A percentile compares a stretch with the other conserved stretches of the same genome.
phyloP scores from a whole-genome alignment of 2,113 vertebrate genomes.

The Hippocampus mohnikei region DNA sequence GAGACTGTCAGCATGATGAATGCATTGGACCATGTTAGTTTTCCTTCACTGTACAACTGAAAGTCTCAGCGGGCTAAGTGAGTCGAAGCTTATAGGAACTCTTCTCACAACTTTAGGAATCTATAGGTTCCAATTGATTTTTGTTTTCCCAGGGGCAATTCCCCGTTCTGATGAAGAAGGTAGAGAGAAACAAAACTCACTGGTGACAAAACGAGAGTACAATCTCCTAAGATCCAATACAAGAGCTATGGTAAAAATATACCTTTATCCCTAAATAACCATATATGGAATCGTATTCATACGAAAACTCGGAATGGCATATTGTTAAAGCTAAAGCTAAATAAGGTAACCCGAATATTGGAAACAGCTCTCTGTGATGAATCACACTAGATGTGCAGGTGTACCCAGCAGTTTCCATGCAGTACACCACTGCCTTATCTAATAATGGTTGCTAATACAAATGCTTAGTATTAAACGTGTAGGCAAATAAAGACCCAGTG shows the following conservation, averaged over 20 bases:
- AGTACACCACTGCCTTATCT: neutral
- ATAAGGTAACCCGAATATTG: neutral
- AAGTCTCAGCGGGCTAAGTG: constrained; percentile 15
- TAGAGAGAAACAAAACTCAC: neutral
- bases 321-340: neutral
- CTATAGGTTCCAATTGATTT: constrained; percentile 8
- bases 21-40: constrained; percentile 22
- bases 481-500: constrained; percentile 10
- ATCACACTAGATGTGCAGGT: neutral
- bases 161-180: neutral
- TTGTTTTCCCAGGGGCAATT: neutral
- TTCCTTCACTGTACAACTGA: constrained; percentile 20
- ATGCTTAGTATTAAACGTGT: constrained; percentile 9
- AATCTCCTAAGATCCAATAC: neutral
- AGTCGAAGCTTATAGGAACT: constrained; percentile 12
- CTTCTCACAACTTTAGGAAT: constrained; percentile 4
- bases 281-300: neutral
- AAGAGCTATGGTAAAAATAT: neutral
- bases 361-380: neutral
- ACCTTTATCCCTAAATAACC: neutral
- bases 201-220: neutral
- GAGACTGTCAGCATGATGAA: constrained; percentile 45
- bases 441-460: neutral
- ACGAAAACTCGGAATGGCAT: neutral
- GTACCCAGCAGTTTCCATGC: neutral